These are phyloP conservation scores for Plebejus melissa DNA, from an alignment of 2,888 invertebrate species.

Conservation along the genomic window DNA sequence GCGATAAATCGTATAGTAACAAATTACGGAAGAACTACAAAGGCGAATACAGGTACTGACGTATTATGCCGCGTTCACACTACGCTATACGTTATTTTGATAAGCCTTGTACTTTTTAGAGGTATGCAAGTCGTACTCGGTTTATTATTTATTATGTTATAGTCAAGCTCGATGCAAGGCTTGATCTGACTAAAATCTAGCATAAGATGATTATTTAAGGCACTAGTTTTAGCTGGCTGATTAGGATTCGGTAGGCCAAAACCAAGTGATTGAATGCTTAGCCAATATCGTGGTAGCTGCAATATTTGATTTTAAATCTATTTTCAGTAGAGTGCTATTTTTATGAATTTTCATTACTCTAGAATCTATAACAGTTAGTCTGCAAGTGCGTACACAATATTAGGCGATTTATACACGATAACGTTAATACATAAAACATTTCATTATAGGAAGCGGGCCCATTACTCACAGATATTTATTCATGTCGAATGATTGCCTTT, in stretches of 20 bases:
- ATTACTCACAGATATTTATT: conserved; percentile 79
- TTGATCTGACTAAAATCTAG: too few relatives aligned
- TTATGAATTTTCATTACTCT: too few relatives aligned
- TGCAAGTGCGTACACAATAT: conserved; percentile 40
- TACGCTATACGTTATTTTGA: neutral
- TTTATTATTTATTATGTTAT: too few relatives aligned
- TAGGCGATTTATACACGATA: conserved; percentile 67
- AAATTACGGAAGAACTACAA: conserved; percentile 40
- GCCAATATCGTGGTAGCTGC: too few relatives aligned
- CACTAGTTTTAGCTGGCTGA: too few relatives aligned
- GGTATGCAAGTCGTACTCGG: too few relatives aligned
- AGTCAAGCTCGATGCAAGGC: too few relatives aligned
- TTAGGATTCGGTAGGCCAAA: too few relatives aligned
- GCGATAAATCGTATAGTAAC: conserved; percentile 39
- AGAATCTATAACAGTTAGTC: neutral
- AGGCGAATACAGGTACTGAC: conserved; percentile 36
- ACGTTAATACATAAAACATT: conserved; percentile 75
- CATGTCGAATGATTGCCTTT: conserved; percentile 78
- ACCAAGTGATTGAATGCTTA: too few relatives aligned
- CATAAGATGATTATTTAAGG: too few relatives aligned
- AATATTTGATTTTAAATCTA: too few relatives aligned
- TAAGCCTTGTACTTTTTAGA: neutral
- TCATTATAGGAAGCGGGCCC: conserved; percentile 68
- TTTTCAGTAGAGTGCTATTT: too few relatives aligned
- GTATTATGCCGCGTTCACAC: conserved; percentile 29